These are phyloP conservation scores for Crossocerus cetratus DNA, from an alignment of 2,888 invertebrate genomes.

Conservation along the genomic window DNA sequence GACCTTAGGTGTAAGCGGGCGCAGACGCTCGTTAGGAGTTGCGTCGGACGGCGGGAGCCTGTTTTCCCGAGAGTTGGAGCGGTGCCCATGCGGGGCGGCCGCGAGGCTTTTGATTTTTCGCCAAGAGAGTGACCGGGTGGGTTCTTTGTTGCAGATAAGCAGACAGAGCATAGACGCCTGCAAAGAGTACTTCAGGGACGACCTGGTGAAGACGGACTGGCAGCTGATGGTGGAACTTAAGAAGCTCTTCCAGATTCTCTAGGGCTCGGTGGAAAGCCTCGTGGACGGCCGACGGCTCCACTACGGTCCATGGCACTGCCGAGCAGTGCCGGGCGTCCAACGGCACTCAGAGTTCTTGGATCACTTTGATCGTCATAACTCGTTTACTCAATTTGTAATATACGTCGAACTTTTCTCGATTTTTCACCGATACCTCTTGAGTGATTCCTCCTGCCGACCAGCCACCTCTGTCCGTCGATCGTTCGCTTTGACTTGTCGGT, in stretches of 20 bases:
- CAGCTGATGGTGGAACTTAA: slow-evolving; percentile 98
- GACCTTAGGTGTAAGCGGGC: not conserved
- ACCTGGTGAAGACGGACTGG: slow-evolving; percentile 98
- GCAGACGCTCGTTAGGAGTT: not conserved
- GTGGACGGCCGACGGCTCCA: slow-evolving; percentile 11
- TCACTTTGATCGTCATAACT: slow-evolving; percentile 24
- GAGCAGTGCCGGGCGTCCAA: slow-evolving; percentile 16
- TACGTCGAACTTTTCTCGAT: slow-evolving; percentile 21
- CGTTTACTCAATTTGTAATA: slow-evolving; percentile 39
- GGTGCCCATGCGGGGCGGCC: not conserved
- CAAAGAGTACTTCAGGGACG: slow-evolving; percentile 99
- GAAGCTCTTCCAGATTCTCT: slow-evolving; percentile 96
- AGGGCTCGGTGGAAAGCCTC: slow-evolving; percentile 68
- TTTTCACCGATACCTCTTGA: slow-evolving; percentile 28
- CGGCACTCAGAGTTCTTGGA: slow-evolving; percentile 2
- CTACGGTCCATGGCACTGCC: slow-evolving; percentile 4
- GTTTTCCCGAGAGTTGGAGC: not conserved
- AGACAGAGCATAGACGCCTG: slow-evolving; percentile 99
- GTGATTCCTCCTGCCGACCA: slow-evolving; percentile 10
- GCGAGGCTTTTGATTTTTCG: slow-evolving; percentile 1
- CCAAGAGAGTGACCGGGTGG: not conserved
- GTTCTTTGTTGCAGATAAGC: slow-evolving; percentile 86
- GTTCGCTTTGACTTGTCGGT: not conserved
- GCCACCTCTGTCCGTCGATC: not conserved
- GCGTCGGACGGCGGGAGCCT: not conserved